Conservation (phyloP, 2,113 vertebrate genomes). For the Platysternon megacephalum region DNA sequence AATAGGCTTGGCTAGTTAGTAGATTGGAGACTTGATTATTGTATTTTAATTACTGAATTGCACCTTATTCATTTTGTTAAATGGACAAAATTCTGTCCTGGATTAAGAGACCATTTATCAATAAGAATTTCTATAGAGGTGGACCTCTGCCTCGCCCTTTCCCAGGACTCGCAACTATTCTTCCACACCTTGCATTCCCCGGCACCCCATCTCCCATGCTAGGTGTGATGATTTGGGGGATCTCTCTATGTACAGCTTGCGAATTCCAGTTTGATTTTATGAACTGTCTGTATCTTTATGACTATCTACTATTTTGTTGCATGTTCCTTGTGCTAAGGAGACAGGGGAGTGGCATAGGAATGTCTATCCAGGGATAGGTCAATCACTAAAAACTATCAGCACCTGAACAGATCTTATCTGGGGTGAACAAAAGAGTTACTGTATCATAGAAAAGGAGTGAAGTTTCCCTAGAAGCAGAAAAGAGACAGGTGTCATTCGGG, state of each 20-base stretch:
- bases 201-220: rapidly evolving
- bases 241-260: neutral
- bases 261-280: neutral
- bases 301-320: too few relatives aligned
- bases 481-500: too few relatives aligned
- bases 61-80: neutral
- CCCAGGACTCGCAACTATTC: neutral
- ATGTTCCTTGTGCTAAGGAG: too few relatives aligned
- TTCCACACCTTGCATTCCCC: rapidly evolving
- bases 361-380: too few relatives aligned
- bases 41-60: neutral
- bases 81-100: neutral
- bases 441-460: too few relatives aligned
- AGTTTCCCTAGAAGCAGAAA: too few relatives aligned
- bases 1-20: neutral
- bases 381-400: too few relatives aligned
- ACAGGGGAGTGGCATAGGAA: too few relatives aligned
- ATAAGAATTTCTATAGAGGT: neutral
- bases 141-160: neutral
- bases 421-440: too few relatives aligned
- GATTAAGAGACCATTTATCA: neutral
- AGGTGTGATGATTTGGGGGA: rapidly evolving
- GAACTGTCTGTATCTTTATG: too few relatives aligned
- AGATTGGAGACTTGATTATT: neutral
- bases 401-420: too few relatives aligned